Conservation (phyloP, 2,113 vertebrate genomes). For the Epinephelus cyanopodus region DNA sequence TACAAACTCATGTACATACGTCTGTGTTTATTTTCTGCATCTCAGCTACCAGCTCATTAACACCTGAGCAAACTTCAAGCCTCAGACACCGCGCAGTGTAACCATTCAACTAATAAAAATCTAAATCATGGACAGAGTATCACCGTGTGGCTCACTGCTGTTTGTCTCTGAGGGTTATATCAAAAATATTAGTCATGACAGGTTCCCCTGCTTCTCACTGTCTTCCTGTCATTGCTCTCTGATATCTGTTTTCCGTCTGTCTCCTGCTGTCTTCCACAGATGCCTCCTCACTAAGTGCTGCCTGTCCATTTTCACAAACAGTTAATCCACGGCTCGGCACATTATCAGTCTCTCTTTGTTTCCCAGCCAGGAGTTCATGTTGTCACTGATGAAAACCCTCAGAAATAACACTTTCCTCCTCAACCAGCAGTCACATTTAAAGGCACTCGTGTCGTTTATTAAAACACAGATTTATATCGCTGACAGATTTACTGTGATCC, state of each 20-base stretch:
- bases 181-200: background rate
- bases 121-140: background rate
- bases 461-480: background rate
- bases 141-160: background rate
- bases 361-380: background rate
- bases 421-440: background rate
- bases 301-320: slow-evolving; percentile 39
- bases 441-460: background rate
- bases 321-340: slow-evolving; percentile 37
- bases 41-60: slow-evolving; percentile 26
- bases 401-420: background rate
- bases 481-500: background rate
- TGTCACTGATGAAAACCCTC: background rate
- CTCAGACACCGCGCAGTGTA: background rate
- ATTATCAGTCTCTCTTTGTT: slow-evolving; percentile 13
- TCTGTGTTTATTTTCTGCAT: slow-evolving; percentile 38
- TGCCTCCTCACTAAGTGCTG: slow-evolving; percentile 42
- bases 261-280: slow-evolving; percentile 51
- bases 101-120: background rate
- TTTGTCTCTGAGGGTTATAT: slow-evolving; percentile 22
- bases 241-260: slow-evolving; percentile 38
- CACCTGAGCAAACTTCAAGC: slow-evolving; percentile 8
- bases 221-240: slow-evolving; percentile 34
- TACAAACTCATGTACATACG: background rate
- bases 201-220: slow-evolving; percentile 17